phyloP scores from a whole-genome alignment of 2,113 vertebrate genomes.

The Indri indri region DNA sequence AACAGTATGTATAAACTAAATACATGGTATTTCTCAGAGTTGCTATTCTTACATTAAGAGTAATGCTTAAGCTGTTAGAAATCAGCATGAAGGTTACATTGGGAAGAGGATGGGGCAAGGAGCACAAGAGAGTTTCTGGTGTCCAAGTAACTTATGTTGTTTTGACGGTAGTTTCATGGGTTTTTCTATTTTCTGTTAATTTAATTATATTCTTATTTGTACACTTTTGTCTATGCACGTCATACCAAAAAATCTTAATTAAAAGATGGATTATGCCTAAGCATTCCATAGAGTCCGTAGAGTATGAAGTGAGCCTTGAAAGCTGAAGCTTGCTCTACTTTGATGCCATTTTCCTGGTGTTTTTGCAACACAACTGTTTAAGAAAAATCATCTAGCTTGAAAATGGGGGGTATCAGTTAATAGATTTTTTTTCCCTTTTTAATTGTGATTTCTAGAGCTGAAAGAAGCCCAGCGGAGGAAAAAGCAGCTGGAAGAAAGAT shows the following conservation, averaged over 20 bases:
- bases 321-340: fast-evolving
- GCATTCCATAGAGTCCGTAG: fast-evolving
- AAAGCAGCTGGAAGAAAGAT: constrained; percentile 94
- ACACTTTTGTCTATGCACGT: fast-evolving
- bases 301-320: fast-evolving
- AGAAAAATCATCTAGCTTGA: background rate
- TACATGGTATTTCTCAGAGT: fast-evolving
- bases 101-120: fast-evolving
- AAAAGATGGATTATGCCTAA: fast-evolving
- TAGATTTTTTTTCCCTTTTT: background rate
- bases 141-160: fast-evolving
- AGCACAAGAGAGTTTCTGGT: fast-evolving
- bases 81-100: fast-evolving
- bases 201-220: too few relatives aligned
- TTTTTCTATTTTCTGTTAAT: background rate
- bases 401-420: background rate
- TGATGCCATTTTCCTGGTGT: fast-evolving
- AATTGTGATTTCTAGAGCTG: constrained; percentile 84
- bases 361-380: background rate
- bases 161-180: background rate
- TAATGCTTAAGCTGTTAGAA: fast-evolving
- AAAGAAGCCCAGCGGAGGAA: constrained; percentile 92
- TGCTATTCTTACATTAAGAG: fast-evolving
- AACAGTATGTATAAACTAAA: background rate
- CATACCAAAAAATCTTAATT: fast-evolving